Percentiles rank a stretch among this genome's conserved stretches.
These are phyloP conservation scores for Haemorhous mexicanus DNA, from an alignment of 2,113 vertebrate genomes.

Conservation along the genomic window DNA sequence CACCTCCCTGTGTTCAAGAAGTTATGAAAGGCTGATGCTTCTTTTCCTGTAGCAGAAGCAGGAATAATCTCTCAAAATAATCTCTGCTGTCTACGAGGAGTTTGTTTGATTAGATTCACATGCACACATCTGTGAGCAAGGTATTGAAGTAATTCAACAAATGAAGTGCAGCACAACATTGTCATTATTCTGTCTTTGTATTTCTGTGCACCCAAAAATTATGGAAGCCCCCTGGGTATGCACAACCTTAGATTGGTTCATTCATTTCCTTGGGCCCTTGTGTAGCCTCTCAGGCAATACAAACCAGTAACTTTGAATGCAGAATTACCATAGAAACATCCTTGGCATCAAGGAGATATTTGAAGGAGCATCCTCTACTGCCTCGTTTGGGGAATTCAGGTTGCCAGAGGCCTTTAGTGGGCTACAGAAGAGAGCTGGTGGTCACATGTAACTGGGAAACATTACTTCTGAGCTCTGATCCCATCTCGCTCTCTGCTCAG, in stretches of 20 bases:
- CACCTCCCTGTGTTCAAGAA: background rate
- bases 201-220: slow-evolving; percentile 10
- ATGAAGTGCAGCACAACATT: slow-evolving; percentile 25
- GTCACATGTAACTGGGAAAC: background rate
- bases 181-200: slow-evolving; percentile 10
- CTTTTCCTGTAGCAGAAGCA: background rate
- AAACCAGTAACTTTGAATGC: slow-evolving; percentile 5
- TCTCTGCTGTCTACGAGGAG: background rate
- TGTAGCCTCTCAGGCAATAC: background rate
- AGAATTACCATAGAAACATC: slow-evolving; percentile 45
- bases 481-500: background rate
- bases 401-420: background rate
- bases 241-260: slow-evolving; percentile 9
- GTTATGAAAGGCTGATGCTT: background rate
- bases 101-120: slow-evolving; percentile 42
- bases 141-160: slow-evolving; percentile 52
- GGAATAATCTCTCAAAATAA: slow-evolving; percentile 19
- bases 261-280: slow-evolving; percentile 33
- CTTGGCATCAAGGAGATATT: slow-evolving; percentile 34
- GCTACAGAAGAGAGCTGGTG: background rate
- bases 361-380: background rate
- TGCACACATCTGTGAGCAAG: slow-evolving; percentile 44
- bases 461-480: background rate
- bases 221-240: slow-evolving; percentile 31
- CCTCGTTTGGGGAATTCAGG: background rate